Evolutionary conservation across 2,888 invertebrate species (phyloP).

Genomic region (Quadriops clusia): DNA sequence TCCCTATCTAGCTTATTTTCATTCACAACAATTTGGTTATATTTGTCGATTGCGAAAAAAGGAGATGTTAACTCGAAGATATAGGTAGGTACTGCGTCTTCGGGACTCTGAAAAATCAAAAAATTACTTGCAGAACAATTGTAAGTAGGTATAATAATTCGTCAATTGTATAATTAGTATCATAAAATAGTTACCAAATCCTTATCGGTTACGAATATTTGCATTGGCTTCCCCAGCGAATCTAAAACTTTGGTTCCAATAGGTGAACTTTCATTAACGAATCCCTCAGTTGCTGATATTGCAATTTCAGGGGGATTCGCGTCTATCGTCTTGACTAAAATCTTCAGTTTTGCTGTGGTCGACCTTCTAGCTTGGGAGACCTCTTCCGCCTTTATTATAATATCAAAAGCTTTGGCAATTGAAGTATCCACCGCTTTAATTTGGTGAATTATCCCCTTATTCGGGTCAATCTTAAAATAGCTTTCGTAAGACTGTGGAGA

Average conservation of each 20-base stretch:
- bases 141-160: no score
- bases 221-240: constrained; percentile 50
- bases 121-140: no score
- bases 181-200: constrained; percentile 57
- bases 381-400: constrained; percentile 79
- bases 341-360: constrained; percentile 69
- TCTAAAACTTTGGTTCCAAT: constrained; percentile 73
- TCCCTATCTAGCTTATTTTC: constrained; percentile 78
- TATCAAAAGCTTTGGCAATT: constrained; percentile 63
- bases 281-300: constrained; percentile 60
- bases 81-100: constrained; percentile 69
- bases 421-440: constrained; percentile 69
- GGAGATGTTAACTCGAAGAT: constrained; percentile 74
- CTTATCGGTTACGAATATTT: constrained; percentile 66
- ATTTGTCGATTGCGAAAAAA: constrained; percentile 65
- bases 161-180: not conserved
- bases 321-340: constrained; percentile 77
- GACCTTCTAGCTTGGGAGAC: constrained; percentile 65
- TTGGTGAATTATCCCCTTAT: constrained; percentile 71
- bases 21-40: constrained; percentile 64
- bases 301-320: constrained; percentile 71
- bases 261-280: constrained; percentile 75
- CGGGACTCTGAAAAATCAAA: constrained; percentile 49
- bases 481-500: constrained; percentile 64
- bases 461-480: constrained; percentile 73